These are phyloP conservation scores for Excalfactoria chinensis DNA, from an alignment of 2,113 vertebrate genomes.

Conservation along the genomic window DNA sequence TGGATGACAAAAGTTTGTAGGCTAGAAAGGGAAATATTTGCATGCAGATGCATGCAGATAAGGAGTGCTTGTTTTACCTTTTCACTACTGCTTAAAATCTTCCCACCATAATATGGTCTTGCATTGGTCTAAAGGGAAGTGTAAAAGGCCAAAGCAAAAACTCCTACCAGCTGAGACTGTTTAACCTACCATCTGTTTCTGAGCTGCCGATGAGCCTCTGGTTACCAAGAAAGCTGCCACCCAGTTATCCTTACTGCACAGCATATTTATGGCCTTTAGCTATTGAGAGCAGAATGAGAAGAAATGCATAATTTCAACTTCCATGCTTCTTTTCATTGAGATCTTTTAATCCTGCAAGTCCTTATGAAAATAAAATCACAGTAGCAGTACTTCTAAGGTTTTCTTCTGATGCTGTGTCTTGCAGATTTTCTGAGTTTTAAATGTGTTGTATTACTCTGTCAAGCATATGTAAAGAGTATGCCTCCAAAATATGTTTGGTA, in stretches of 20 bases:
- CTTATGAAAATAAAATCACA: neutral
- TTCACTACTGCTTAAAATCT: slow-evolving; percentile 21
- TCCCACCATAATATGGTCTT: neutral
- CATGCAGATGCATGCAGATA: neutral
- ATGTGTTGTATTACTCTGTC: neutral
- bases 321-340: neutral
- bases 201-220: neutral
- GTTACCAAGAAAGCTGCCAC: slow-evolving; percentile 17
- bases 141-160: slow-evolving; percentile 41
- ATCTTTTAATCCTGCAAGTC: neutral
- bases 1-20: neutral
- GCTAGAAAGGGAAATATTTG: neutral
- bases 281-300: neutral
- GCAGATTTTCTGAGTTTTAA: neutral
- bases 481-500: neutral
- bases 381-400: neutral
- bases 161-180: slow-evolving; percentile 60
- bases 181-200: slow-evolving; percentile 66
- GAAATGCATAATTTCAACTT: slow-evolving; percentile 8
- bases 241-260: neutral
- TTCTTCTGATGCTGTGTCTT: neutral
- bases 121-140: slow-evolving; percentile 20
- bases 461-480: neutral
- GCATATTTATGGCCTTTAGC: neutral
- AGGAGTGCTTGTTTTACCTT: neutral